Conservation (phyloP, 2,113 vertebrate species). For the Eulemur rufifrons region DNA sequence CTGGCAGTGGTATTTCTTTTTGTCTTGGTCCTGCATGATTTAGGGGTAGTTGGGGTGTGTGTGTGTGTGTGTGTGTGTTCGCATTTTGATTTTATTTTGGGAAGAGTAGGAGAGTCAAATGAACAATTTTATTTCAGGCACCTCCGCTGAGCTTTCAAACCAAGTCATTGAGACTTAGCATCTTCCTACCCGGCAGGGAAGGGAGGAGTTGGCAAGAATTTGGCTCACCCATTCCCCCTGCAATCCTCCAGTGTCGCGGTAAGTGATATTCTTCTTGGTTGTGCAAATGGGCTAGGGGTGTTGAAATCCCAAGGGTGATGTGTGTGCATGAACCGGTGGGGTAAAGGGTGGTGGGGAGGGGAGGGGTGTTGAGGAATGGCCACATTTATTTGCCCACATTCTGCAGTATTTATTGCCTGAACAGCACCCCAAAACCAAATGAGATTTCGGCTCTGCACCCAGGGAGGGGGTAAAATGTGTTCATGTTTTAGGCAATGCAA, state of each 20-base stretch:
- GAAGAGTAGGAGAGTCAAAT: conserved; percentile 62
- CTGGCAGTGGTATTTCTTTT: conserved; percentile 66
- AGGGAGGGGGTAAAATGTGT: conserved; percentile 9
- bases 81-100: conserved; percentile 64
- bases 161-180: conserved; percentile 63
- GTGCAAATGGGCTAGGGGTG: background rate
- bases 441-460: conserved; percentile 44
- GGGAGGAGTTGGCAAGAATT: conserved; percentile 59
- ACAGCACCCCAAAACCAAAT: conserved; percentile 20
- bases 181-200: conserved; percentile 9
- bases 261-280: background rate
- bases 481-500: conserved; percentile 5
- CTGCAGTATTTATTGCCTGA: conserved; percentile 33
- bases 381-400: conserved; percentile 24
- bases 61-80: background rate
- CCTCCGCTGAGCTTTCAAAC: conserved; percentile 60
- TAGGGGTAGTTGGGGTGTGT: conserved; percentile 6
- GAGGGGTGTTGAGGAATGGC: background rate
- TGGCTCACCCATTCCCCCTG: background rate
- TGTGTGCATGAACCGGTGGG: background rate
- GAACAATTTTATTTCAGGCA: conserved; percentile 75
- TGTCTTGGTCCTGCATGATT: conserved; percentile 54
- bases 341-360: background rate
- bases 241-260: conserved; percentile 44
- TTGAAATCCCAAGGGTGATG: background rate